Percentiles rank a stretch among this genome's conserved stretches.
Conservation (phyloP, 2,888 invertebrate genomes). For the Dryadula phaetusa region DNA sequence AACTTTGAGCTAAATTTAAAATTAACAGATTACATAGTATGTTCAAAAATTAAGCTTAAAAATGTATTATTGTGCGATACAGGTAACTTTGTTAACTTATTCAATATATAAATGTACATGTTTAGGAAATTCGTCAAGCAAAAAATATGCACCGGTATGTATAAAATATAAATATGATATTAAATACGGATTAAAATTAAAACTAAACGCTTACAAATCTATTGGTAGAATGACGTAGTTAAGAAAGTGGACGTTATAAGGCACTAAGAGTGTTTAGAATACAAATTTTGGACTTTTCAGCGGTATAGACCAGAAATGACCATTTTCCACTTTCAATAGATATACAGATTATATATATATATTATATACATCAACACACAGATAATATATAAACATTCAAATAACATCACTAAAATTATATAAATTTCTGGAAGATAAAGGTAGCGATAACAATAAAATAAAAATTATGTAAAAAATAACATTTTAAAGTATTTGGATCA, state of each 20-base stretch:
- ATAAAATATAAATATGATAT: not conserved
- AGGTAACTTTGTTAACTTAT: constrained; percentile 13
- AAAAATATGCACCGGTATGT: constrained; percentile 8
- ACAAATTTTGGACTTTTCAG: constrained; percentile 10
- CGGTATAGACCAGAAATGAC: not conserved
- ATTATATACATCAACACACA: too few species aligned
- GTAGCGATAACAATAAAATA: not conserved
- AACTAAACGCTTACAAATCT: constrained; percentile 5
- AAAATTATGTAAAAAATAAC: not conserved
- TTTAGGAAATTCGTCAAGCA: not conserved
- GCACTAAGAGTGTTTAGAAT: constrained; percentile 28
- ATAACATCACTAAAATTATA: not conserved
- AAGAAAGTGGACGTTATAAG: constrained; percentile 32
- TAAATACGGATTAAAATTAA: not conserved
- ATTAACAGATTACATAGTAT: not conserved
- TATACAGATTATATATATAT: not conserved
- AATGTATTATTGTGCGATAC: constrained; percentile 9
- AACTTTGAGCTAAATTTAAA: not conserved
- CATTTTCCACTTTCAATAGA: constrained; percentile 11
- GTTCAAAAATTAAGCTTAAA: not conserved
- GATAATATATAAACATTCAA: not conserved
- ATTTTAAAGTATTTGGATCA: not conserved
- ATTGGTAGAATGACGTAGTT: constrained; percentile 4
- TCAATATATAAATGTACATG: not conserved
- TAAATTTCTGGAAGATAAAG: not conserved